A percentile compares a stretch with the other conserved stretches of the same genome.
Conservation (phyloP, 2,797 vertebrate species). For the Distichodus sexfasciatus region DNA sequence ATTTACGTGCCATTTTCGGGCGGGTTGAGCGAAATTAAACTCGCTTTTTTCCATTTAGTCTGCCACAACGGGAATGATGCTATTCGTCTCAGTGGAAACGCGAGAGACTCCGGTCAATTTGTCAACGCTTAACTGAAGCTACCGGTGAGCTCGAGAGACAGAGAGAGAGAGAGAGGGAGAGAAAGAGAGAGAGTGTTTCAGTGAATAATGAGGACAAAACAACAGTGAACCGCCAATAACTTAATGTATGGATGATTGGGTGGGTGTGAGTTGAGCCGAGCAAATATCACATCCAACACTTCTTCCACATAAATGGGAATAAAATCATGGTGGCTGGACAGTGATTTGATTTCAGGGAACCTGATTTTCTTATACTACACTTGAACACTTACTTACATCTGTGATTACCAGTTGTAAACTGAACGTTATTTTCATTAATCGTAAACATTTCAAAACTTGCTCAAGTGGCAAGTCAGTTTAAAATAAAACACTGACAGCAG, state of each 20-base stretch:
- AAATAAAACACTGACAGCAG: no score
- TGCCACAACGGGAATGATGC: constrained; percentile 22
- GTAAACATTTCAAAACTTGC: no score
- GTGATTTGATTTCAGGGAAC: background rate
- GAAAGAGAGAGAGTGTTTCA: constrained; percentile 1
- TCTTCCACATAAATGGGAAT: background rate
- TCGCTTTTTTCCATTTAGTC: constrained; percentile 44
- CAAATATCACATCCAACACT: background rate
- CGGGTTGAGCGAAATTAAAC: constrained; percentile 40
- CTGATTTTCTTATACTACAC: background rate
- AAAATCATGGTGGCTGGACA: background rate
- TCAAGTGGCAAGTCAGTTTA: no score
- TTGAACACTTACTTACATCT: background rate
- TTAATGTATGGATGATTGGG: background rate
- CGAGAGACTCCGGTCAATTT: constrained; percentile 35
- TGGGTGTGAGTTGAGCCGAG: background rate
- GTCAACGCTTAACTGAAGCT: constrained; percentile 40
- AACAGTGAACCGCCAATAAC: background rate
- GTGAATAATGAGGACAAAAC: background rate
- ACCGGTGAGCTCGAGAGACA: background rate
- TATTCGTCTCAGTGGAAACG: constrained; percentile 40
- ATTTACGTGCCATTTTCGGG: constrained; percentile 20
- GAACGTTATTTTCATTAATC: no score
- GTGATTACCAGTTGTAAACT: no score
- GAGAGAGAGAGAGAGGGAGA: background rate